Evolutionary conservation across 2,797 vertebrate genomes (phyloP).

Genomic region (Ctenopoma kingsleyae): DNA sequence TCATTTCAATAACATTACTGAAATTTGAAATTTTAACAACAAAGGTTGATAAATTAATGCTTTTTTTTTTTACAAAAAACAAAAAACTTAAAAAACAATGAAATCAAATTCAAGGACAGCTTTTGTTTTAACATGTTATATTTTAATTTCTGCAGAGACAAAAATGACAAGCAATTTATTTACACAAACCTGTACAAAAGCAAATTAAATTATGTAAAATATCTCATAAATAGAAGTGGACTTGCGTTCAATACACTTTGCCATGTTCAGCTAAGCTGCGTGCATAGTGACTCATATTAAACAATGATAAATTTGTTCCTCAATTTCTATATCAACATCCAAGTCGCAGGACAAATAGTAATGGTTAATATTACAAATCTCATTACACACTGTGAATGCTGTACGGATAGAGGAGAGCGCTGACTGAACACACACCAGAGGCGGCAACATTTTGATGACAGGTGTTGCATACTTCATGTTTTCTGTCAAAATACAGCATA

Average conservation of each 20-base stretch:
- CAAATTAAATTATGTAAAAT: conserved; percentile 99
- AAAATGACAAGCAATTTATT: conserved; percentile 99
- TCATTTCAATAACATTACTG: neutral
- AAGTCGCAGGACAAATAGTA: conserved; percentile 98
- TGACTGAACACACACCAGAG: conserved; percentile 89
- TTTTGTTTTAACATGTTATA: conserved; percentile 94
- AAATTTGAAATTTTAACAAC: neutral
- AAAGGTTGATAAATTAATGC: neutral
- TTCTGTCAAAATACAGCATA: conserved; percentile 11
- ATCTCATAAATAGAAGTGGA: conserved; percentile 99
- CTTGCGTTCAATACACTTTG: conserved; percentile 99
- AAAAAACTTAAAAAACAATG: neutral
- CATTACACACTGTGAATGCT: conserved; percentile 94
- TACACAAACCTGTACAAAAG: conserved; percentile 99
- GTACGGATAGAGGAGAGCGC: conserved; percentile 84
- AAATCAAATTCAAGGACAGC: neutral
- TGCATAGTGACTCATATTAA: conserved; percentile 99
- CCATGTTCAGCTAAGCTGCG: conserved; percentile 99
- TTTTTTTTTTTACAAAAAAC: neutral
- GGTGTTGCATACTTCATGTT: conserved; percentile 16
- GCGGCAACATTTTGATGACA: conserved; percentile 53
- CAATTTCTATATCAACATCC: conserved; percentile 98
- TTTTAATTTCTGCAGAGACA: conserved; percentile 99
- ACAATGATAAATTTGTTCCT: conserved; percentile 97
- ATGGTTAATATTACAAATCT: conserved; percentile 98